phyloP scores from a whole-genome alignment of 2,113 vertebrate genomes.

The Actenoides hombroni region DNA sequence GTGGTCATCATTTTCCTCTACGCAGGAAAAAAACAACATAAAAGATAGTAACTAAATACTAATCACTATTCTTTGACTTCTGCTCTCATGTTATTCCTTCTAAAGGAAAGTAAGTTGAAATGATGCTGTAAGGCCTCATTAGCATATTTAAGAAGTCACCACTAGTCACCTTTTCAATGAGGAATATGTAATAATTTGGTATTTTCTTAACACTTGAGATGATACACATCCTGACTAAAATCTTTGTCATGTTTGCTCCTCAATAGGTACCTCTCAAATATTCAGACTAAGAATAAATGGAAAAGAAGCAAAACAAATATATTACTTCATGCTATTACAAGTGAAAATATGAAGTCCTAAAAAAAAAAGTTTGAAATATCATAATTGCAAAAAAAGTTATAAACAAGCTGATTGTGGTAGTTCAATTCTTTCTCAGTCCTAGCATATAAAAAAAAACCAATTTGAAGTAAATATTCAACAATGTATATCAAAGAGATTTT shows the following conservation, averaged over 20 bases:
- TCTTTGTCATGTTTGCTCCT: neutral
- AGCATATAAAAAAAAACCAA: neutral
- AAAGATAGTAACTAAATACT: neutral
- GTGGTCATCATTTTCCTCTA: neutral
- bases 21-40: neutral
- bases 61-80: neutral
- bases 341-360: neutral
- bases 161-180: neutral
- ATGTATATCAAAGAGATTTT: neutral
- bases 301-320: neutral
- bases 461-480: neutral
- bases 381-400: neutral
- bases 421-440: neutral
- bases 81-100: neutral
- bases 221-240: neutral
- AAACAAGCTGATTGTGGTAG: neutral
- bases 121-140: neutral
- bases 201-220: neutral
- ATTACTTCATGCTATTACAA: neutral
- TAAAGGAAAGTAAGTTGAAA: neutral
- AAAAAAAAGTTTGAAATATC: neutral
- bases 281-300: neutral
- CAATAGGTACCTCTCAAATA: neutral
- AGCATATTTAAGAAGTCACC: neutral
- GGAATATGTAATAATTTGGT: neutral